Evolutionary conservation across 1,140 invertebrate genomes (phyloP).

Genomic region (Streblospio benedicti): DNA sequence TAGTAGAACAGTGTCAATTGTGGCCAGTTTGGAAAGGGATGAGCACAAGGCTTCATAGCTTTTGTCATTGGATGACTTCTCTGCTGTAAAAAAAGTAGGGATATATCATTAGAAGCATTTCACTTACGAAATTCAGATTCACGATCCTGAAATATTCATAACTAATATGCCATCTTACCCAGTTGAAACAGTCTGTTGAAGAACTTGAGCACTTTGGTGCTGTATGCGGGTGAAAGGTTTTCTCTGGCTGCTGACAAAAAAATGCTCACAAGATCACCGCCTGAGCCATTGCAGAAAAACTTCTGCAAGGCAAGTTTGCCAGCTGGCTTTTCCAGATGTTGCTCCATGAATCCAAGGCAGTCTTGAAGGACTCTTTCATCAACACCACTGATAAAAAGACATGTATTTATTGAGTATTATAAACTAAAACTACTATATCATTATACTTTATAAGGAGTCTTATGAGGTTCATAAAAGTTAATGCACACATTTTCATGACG

Average conservation of each 20-base stretch:
- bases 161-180: too few species aligned
- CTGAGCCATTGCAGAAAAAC: conserved; percentile 52
- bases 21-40: conserved; percentile 57
- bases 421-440: background rate
- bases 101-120: too few species aligned
- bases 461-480: too few species aligned
- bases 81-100: conserved; percentile 35
- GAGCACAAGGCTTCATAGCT: conserved; percentile 61
- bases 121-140: too few species aligned
- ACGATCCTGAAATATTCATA: too few species aligned
- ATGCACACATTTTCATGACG: too few species aligned
- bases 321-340: conserved; percentile 66
- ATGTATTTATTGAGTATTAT: too few species aligned
- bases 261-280: conserved; percentile 59
- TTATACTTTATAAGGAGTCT: too few species aligned
- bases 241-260: conserved; percentile 57
- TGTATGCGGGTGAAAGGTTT: conserved; percentile 61
- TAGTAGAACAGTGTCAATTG: conserved; percentile 57
- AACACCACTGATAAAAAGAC: conserved; percentile 45
- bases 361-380: conserved; percentile 62
- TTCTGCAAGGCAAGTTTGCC: conserved; percentile 70
- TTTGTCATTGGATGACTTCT: conserved; percentile 54
- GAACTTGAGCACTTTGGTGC: conserved; percentile 68
- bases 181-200: conserved; percentile 69
- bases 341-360: conserved; percentile 72